Evolutionary conservation across 2,888 invertebrate species (phyloP).

Genomic region (Caenorhabditis uteleia): DNA sequence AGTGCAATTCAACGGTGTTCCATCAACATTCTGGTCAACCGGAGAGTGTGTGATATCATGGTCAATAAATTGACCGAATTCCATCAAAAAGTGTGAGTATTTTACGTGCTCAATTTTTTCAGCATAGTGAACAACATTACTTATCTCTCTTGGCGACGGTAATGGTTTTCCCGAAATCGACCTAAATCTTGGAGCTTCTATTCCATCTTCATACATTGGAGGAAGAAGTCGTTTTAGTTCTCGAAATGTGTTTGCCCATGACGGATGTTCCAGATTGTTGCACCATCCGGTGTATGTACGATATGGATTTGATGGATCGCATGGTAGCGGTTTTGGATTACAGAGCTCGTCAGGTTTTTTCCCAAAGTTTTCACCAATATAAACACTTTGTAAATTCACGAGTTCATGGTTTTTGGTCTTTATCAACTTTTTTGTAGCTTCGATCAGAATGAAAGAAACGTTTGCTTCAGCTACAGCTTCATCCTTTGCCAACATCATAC

Average conservation of each 20-base stretch:
- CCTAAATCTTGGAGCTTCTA: conserved; percentile 55
- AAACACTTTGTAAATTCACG: conserved; percentile 14
- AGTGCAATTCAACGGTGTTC: conserved; percentile 63
- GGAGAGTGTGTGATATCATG: conserved; percentile 69
- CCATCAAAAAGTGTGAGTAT: conserved; percentile 66
- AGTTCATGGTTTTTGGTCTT: conserved; percentile 4
- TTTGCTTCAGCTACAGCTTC: conserved; percentile 58
- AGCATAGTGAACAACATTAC: conserved; percentile 80
- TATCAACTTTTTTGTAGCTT: conserved; percentile 40
- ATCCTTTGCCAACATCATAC: conserved; percentile 62
- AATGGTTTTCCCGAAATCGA: conserved; percentile 73
- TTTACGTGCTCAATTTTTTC: conserved; percentile 23
- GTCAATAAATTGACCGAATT: conserved; percentile 68
- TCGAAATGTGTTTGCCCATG: conserved; percentile 59
- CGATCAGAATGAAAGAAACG: conserved; percentile 56
- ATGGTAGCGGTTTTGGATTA: conserved; percentile 56
- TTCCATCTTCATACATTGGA: conserved; percentile 60
- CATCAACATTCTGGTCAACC: conserved; percentile 53
- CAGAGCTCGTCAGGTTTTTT: conserved; percentile 30
- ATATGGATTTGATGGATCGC: conserved; percentile 62
- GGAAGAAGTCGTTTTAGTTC: conserved; percentile 59
- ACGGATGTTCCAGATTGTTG: conserved; percentile 63
- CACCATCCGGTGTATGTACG: conserved; percentile 65
- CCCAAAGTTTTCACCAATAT: conserved; percentile 22
- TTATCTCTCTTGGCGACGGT: conserved; percentile 85